Base-by-base conservation (phyloP, 2,888 invertebrate species). In the Bruchidius siliquastri region DNA sequence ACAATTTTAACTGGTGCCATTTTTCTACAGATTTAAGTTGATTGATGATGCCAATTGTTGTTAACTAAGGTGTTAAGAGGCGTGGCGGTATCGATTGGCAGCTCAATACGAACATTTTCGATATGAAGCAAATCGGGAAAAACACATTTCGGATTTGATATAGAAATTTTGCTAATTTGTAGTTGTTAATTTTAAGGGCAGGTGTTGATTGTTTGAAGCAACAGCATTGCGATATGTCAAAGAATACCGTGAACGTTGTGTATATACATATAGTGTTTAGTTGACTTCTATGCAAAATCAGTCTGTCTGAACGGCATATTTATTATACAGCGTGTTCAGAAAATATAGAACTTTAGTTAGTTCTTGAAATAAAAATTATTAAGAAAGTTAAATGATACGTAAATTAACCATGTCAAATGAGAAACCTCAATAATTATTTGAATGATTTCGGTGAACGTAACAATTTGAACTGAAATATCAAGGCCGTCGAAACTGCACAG, bases 101-200 rank as follows among this genome's bases (percentile, higher is more conserved):
- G 82, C 82, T 82, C 77, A 79, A 79, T 75, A 75, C 75, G 18
- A 49, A 49, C 49, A 13, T 13, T 49, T 49, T 49, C 49, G 49
- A 49, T 49, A 13, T 26, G 26, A 26, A 49, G 21, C 13, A 71
- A 73, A 71, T 73, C 73, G 67, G 67, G 69, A 21, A 68, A 74
- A 72, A 72, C 67, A 71, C 75, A 75, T 72, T 75, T 75, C 73
- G 74, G 72, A 49, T 49, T 76, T 74, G 74, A 74, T 78, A 79
- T 79, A 77, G 77, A 78, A 79, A 76, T 81, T 82, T 81, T 81
- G 81, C 81, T 81, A 82, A 81, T 82, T 83, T 83, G 81, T 83
- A 83, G 82, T 81, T 68, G 21, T 79, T 82, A 80, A 81, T 82
- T 79, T 77, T 83, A 83, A 83, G 82, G 82, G 81, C 82, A 83